Evolutionary conservation across 2,797 vertebrate genomes (phyloP).

Genomic region (Sebastes variabilis): DNA sequence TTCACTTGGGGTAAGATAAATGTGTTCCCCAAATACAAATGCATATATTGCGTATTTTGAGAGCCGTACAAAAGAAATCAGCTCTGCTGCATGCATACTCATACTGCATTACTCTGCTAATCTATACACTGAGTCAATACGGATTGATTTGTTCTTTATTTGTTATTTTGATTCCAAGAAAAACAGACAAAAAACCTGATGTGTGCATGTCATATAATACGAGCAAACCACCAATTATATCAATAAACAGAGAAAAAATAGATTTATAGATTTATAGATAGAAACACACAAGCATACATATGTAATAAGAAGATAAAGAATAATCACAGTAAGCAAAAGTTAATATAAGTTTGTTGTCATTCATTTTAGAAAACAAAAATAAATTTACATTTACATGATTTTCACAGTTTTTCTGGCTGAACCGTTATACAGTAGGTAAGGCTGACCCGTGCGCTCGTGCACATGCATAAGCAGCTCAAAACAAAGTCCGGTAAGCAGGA

Average conservation of each 20-base stretch:
- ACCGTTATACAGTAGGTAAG: background rate
- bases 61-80: background rate
- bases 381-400: background rate
- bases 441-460: background rate
- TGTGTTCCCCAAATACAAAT: background rate
- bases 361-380: conserved; percentile 25
- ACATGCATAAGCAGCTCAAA: conserved; percentile 55
- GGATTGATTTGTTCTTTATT: conserved; percentile 17
- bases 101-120: background rate
- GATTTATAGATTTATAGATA: background rate
- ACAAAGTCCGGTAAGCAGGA: conserved; percentile 14
- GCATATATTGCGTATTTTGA: background rate
- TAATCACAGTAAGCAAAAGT: conserved; percentile 28
- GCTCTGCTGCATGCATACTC: background rate
- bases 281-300: conserved; percentile 27
- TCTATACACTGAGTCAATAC: background rate
- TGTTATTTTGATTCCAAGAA: conserved; percentile 22
- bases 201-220: conserved; percentile 4
- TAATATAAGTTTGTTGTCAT: conserved; percentile 18
- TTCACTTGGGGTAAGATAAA: too few relatives aligned
- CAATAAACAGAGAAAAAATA: conserved; percentile 16
- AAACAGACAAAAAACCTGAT: conserved; percentile 6
- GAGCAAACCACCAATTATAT: background rate
- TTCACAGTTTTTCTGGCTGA: conserved; percentile 62
- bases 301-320: background rate